Evolutionary conservation across 2,113 vertebrate species (phyloP).

Genomic region (Condylura cristata): DNA sequence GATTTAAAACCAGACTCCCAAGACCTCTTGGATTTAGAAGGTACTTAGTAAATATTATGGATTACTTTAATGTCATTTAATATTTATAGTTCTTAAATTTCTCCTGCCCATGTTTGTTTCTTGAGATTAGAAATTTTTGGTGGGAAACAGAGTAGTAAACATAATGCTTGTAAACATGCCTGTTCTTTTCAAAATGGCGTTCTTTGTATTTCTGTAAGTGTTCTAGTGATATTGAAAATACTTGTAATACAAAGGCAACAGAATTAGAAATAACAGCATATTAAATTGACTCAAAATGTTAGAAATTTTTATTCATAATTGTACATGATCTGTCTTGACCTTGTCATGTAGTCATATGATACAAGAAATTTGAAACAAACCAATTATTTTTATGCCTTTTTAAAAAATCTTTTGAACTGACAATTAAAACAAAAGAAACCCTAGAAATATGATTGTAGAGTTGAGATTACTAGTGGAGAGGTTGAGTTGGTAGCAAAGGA

Average conservation of each 20-base stretch:
- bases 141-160: neutral
- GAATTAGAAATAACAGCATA: constrained; percentile 35
- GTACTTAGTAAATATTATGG: constrained; percentile 82
- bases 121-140: constrained; percentile 44
- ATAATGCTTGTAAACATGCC: neutral
- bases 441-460: too few species aligned
- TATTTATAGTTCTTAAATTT: constrained; percentile 44
- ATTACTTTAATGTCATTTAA: neutral
- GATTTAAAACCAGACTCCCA: constrained; percentile 90
- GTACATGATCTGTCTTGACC: neutral
- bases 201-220: constrained; percentile 23
- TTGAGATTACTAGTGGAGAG: too few species aligned
- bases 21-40: constrained; percentile 95
- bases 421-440: too few species aligned
- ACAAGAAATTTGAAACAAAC: constrained; percentile 19
- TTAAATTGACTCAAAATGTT: constrained; percentile 19
- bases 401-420: neutral
- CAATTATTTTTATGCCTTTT: constrained; percentile 26
- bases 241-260: neutral
- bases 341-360: neutral
- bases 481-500: too few species aligned
- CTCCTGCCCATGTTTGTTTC: constrained; percentile 17
- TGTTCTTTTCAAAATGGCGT: neutral
- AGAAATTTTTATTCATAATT: constrained; percentile 33
- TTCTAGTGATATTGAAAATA: neutral